phyloP scores from a whole-genome alignment of 1,140 invertebrate species.

The Pararge aegeria region DNA sequence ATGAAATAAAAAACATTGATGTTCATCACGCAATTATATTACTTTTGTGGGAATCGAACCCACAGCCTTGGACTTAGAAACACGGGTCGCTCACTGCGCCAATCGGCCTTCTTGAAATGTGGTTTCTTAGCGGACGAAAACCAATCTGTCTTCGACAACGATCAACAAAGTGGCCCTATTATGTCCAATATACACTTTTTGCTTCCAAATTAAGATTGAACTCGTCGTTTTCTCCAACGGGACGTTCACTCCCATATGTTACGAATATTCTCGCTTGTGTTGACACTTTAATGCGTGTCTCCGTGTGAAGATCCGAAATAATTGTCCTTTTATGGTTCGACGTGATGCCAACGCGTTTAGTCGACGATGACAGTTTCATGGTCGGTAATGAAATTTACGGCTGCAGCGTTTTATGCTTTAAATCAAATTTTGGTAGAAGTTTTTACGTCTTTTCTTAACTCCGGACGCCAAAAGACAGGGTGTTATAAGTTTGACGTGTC shows the following conservation, averaged over 20 bases:
- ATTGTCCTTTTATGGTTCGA: conserved; percentile 58
- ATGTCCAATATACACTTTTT: conserved; percentile 7
- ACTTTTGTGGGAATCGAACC: too few species aligned
- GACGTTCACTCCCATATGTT: conserved; percentile 44
- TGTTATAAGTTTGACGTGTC: neutral
- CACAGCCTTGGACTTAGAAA: too few species aligned
- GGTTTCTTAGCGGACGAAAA: neutral
- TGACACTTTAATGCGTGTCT: conserved; percentile 55
- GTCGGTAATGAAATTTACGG: conserved; percentile 44
- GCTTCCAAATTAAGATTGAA: conserved; percentile 14
- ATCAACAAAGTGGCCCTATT: neutral
- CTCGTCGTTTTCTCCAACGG: conserved; percentile 16
- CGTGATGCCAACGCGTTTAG: conserved; percentile 60
- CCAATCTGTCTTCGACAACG: neutral
- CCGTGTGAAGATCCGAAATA: conserved; percentile 61
- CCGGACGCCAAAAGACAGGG: neutral
- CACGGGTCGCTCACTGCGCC: too few species aligned
- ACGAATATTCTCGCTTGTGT: conserved; percentile 41
- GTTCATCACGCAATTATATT: too few species aligned
- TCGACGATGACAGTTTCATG: conserved; percentile 54
- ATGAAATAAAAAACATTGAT: too few species aligned
- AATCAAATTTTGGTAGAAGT: conserved; percentile 27
- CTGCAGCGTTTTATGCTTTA: conserved; percentile 23
- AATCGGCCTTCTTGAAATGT: too few species aligned
- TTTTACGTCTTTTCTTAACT: conserved; percentile 24